A percentile compares a stretch with the other conserved stretches of the same genome.
Conservation (phyloP, 2,888 invertebrate species). For the Ochropleura leucogaster region DNA sequence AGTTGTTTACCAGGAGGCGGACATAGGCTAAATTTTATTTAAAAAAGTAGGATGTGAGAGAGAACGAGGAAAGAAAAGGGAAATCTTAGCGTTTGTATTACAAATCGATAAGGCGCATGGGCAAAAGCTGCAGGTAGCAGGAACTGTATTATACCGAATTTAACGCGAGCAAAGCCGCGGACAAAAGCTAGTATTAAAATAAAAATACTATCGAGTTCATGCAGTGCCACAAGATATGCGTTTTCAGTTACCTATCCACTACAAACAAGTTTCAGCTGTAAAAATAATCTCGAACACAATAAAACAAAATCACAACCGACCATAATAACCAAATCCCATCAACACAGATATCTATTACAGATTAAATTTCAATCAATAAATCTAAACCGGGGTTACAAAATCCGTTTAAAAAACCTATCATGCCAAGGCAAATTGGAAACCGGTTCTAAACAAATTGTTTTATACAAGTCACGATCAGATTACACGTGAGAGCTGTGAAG, state of each 20-base stretch:
- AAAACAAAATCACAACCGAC: slow-evolving; percentile 14
- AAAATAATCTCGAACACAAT: neutral
- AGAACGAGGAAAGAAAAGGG: too few relatives aligned
- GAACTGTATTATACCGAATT: too few relatives aligned
- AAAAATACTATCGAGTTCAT: too few relatives aligned
- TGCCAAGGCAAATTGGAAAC: slow-evolving; percentile 76
- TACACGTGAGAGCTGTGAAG: slow-evolving; percentile 67
- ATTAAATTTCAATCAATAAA: slow-evolving; percentile 69
- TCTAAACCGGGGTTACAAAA: slow-evolving; percentile 67
- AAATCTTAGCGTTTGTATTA: too few relatives aligned
- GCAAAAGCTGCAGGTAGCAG: too few relatives aligned
- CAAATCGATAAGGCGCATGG: too few relatives aligned
- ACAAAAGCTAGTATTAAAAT: too few relatives aligned
- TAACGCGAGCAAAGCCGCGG: too few relatives aligned
- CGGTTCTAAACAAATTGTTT: slow-evolving; percentile 78
- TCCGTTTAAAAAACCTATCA: slow-evolving; percentile 75
- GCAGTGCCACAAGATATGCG: too few relatives aligned
- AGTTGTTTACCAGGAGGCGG: too few relatives aligned
- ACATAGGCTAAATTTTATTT: too few relatives aligned
- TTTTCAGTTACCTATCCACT: neutral
- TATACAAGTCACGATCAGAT: slow-evolving; percentile 78
- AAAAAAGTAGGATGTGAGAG: too few relatives aligned
- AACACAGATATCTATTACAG: slow-evolving; percentile 62
- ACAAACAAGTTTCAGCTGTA: neutral
- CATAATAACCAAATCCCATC: slow-evolving; percentile 43